Evolutionary conservation across 1,140 invertebrate genomes (phyloP).

Genomic region (Drosophila dunni): DNA sequence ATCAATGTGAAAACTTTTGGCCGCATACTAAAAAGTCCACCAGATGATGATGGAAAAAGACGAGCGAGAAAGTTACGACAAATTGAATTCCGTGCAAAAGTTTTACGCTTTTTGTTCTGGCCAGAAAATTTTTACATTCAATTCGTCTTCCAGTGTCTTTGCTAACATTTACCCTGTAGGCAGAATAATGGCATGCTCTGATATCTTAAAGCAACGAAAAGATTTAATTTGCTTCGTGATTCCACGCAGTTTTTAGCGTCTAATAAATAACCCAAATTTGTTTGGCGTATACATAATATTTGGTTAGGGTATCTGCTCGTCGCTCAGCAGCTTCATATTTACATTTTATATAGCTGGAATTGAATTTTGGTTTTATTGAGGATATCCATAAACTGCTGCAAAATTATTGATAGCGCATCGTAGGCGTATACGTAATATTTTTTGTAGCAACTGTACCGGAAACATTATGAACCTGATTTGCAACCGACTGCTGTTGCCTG

Average conservation of each 20-base stretch:
- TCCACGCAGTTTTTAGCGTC: too few species aligned
- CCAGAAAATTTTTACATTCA: slow-evolving; percentile 18
- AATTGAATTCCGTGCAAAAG: slow-evolving; percentile 74
- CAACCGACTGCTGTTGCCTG: slow-evolving; percentile 38
- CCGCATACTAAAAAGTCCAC: slow-evolving; percentile 70
- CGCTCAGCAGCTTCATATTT: background rate
- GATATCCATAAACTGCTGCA: slow-evolving; percentile 39
- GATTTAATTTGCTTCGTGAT: background rate
- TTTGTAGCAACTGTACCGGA: slow-evolving; percentile 34
- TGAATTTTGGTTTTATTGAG: slow-evolving; percentile 30
- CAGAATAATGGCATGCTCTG: background rate
- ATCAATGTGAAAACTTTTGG: slow-evolving; percentile 70
- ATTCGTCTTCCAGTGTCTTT: background rate
- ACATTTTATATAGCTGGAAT: slow-evolving; percentile 23
- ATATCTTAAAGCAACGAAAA: background rate
- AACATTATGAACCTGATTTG: slow-evolving; percentile 65
- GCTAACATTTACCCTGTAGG: background rate
- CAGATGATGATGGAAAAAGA: slow-evolving; percentile 51
- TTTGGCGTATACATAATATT: background rate
- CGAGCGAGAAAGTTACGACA: slow-evolving; percentile 63
- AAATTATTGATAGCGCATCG: slow-evolving; percentile 68
- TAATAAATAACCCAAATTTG: background rate
- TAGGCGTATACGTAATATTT: slow-evolving; percentile 69
- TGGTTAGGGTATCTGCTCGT: background rate
- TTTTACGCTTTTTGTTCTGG: slow-evolving; percentile 36